Percentiles rank a stretch among this genome's conserved stretches.
phyloP scores from a whole-genome alignment of 2,113 vertebrate species.

The Fulica atra region DNA sequence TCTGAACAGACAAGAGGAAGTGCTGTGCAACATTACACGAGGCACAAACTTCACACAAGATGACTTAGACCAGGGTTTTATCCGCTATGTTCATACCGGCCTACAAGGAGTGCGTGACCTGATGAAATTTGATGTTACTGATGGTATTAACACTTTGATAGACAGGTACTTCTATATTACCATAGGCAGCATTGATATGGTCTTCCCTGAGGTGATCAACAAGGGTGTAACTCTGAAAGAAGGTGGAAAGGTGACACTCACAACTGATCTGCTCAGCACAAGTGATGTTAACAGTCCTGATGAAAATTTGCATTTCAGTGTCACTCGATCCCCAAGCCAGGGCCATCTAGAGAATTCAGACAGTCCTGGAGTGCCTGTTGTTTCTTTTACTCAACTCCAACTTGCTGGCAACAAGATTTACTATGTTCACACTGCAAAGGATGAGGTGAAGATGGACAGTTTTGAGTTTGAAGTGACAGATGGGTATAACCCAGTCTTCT shows the following conservation, averaged over 20 bases:
- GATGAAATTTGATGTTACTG: slow-evolving; percentile 75
- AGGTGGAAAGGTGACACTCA: slow-evolving; percentile 59
- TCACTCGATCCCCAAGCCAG: slow-evolving; percentile 44
- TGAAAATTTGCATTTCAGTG: slow-evolving; percentile 59
- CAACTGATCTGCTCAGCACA: slow-evolving; percentile 67
- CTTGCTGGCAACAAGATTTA: slow-evolving; percentile 71
- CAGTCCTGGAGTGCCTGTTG: slow-evolving; percentile 44
- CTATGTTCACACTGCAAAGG: slow-evolving; percentile 61
- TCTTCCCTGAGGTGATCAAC: slow-evolving; percentile 68
- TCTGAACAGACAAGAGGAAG: slow-evolving; percentile 73
- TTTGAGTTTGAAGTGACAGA: slow-evolving; percentile 72
- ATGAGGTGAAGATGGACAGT: slow-evolving; percentile 68
- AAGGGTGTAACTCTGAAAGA: slow-evolving; percentile 69
- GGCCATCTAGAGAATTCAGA: slow-evolving; percentile 70
- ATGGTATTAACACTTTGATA: slow-evolving; percentile 69
- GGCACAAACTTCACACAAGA: slow-evolving; percentile 75
- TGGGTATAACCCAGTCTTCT: slow-evolving; percentile 52
- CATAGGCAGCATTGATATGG: slow-evolving; percentile 37
- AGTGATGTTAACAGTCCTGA: slow-evolving; percentile 63
- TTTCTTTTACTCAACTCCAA: slow-evolving; percentile 68
- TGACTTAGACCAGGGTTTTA: slow-evolving; percentile 67
- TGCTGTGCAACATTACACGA: slow-evolving; percentile 62
- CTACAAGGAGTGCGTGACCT: slow-evolving; percentile 62
- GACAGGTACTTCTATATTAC: slow-evolving; percentile 66
- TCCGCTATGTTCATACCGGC: slow-evolving; percentile 61